Percentiles rank a stretch among this genome's conserved stretches.
phyloP scores from a whole-genome alignment of 2,113 vertebrate genomes.

The Nicator chloris region DNA sequence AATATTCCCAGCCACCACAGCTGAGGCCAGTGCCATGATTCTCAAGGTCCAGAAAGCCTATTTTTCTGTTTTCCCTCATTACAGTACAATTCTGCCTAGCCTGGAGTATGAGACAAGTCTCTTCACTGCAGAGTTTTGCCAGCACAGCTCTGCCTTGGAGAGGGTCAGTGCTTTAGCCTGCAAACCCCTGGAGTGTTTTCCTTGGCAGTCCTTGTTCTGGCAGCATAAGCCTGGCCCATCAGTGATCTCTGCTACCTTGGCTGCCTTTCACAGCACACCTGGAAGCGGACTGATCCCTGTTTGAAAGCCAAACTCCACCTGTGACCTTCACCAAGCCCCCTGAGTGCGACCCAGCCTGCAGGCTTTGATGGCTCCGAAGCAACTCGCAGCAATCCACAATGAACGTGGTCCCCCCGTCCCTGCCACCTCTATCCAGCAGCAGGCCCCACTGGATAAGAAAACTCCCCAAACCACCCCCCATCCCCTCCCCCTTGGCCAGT shows the following conservation, averaged over 20 bases:
- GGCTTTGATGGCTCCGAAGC: rapidly evolving
- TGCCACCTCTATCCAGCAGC: not conserved
- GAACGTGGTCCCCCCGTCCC: rapidly evolving
- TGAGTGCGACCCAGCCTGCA: rapidly evolving
- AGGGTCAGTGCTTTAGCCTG: not conserved
- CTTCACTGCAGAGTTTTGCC: not conserved
- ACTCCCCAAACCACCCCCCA: too few species aligned
- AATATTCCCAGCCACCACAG: not conserved
- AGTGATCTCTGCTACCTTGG: not conserved
- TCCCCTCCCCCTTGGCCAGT: rapidly evolving
- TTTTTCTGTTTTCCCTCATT: not conserved
- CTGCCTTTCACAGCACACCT: not conserved
- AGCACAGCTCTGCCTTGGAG: not conserved
- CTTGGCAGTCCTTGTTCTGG: not conserved
- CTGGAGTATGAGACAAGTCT: not conserved
- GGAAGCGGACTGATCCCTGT: not conserved
- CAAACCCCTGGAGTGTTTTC: not conserved
- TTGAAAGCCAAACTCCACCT: not conserved
- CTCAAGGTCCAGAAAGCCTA: not conserved
- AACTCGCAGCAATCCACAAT: rapidly evolving
- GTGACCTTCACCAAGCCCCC: not conserved
- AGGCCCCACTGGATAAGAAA: not conserved
- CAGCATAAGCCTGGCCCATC: not conserved
- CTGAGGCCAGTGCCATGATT: rapidly evolving
- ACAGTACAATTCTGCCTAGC: not conserved